Conservation (phyloP, 2,888 invertebrate species). For the Lordiphosa andalusiaca region DNA sequence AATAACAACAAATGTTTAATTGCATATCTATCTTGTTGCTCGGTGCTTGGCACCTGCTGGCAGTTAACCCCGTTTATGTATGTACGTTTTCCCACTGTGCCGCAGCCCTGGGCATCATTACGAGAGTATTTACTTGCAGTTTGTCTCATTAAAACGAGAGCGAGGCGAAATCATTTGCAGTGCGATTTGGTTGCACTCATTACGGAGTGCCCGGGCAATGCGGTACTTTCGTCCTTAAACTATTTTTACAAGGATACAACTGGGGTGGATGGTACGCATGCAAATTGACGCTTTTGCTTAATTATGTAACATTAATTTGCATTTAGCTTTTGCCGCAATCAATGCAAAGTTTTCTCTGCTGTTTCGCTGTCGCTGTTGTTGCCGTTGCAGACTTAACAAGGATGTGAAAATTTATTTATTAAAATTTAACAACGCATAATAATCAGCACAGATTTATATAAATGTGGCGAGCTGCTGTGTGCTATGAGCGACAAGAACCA, state of each 20-base stretch:
- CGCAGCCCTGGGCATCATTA: conserved; percentile 38
- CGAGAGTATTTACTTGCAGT: conserved; percentile 30
- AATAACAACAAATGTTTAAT: conserved; percentile 66
- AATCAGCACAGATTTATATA: conserved; percentile 72
- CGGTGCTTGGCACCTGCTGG: conserved; percentile 40
- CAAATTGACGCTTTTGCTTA: conserved; percentile 48
- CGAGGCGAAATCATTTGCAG: conserved; percentile 14
- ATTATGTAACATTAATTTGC: conserved; percentile 68
- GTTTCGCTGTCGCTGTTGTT: conserved; percentile 5
- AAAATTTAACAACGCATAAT: conserved; percentile 78
- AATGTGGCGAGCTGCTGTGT: conserved; percentile 44
- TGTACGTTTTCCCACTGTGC: neutral
- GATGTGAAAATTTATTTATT: conserved; percentile 77
- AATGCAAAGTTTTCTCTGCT: conserved; percentile 49
- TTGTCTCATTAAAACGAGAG: conserved; percentile 61
- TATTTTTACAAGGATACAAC: conserved; percentile 51
- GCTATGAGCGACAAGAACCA: conserved; percentile 45
- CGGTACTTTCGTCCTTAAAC: conserved; percentile 66
- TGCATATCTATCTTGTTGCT: conserved; percentile 46
- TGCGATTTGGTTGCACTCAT: conserved; percentile 12
- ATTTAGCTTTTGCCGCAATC: conserved; percentile 59
- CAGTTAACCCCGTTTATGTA: conserved; percentile 29
- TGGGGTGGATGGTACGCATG: conserved; percentile 27
- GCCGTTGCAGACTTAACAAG: conserved; percentile 63
- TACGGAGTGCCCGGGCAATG: conserved; percentile 37